A percentile compares a stretch with the other conserved stretches of the same genome.
These are phyloP conservation scores for Drosophila baimaii DNA, from an alignment of 1,140 invertebrate genomes.

Conservation along the genomic window DNA sequence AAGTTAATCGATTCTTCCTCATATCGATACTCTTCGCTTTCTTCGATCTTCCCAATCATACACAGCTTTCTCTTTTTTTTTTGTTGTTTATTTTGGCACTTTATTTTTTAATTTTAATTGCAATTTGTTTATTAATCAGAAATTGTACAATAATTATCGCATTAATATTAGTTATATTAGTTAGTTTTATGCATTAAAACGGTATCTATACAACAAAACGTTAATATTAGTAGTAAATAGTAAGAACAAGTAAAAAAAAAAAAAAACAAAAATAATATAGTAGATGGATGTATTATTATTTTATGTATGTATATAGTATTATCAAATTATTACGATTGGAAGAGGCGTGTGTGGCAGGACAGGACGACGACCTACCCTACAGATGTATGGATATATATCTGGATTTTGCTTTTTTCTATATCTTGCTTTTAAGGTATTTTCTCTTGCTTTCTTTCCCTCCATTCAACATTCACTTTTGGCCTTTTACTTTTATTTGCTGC, in stretches of 20 bases:
- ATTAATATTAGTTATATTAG: slow-evolving; percentile 58
- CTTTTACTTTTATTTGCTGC: slow-evolving; percentile 83
- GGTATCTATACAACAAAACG: slow-evolving; percentile 51
- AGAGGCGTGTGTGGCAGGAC: slow-evolving; percentile 32
- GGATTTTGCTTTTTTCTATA: slow-evolving; percentile 5
- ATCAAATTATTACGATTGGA: slow-evolving; percentile 50
- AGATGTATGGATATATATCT: slow-evolving; percentile 7
- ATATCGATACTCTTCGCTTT: too few relatives aligned
- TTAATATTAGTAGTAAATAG: slow-evolving; percentile 53
- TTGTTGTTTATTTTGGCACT: slow-evolving; percentile 72
- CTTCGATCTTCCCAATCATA: too few relatives aligned
- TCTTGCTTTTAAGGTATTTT: background rate
- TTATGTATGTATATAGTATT: slow-evolving; percentile 29
- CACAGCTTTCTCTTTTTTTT: background rate
- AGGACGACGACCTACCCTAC: slow-evolving; percentile 2
- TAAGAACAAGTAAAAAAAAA: slow-evolving; percentile 22
- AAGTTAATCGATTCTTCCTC: too few relatives aligned
- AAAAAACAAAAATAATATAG: slow-evolving; percentile 48
- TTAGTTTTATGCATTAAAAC: slow-evolving; percentile 47
- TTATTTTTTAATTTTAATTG: slow-evolving; percentile 64
- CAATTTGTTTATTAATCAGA: slow-evolving; percentile 68
- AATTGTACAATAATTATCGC: slow-evolving; percentile 61
- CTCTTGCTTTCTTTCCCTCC: background rate
- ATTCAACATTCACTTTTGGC: slow-evolving; percentile 46
- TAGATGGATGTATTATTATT: slow-evolving; percentile 34